Evolutionary conservation across 2,888 invertebrate species (phyloP).

Genomic region (Lydus trimaculatus): DNA sequence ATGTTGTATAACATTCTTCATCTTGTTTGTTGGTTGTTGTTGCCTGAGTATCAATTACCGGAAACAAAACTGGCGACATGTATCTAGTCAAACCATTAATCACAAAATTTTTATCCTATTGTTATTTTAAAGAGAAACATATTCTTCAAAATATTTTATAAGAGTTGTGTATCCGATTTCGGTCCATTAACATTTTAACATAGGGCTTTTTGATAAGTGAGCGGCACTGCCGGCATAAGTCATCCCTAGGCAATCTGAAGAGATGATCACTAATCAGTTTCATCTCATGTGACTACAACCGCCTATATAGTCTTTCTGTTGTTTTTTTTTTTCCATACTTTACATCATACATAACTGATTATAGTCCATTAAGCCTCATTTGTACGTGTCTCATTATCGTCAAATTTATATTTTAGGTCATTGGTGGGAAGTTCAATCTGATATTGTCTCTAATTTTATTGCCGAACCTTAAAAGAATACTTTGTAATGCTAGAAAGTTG

Average conservation of each 20-base stretch:
- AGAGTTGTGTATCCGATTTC: slow-evolving; percentile 20
- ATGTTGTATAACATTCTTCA: neutral
- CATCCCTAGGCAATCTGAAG: slow-evolving; percentile 29
- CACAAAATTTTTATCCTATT: neutral
- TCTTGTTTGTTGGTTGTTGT: neutral
- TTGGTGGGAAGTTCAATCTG: slow-evolving; percentile 4
- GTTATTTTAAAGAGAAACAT: neutral
- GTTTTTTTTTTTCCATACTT: neutral
- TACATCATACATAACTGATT: slow-evolving; percentile 24
- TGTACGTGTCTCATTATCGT: slow-evolving; percentile 35
- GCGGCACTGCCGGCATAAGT: slow-evolving; percentile 34
- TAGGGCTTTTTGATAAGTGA: slow-evolving; percentile 29
- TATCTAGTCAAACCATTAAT: neutral
- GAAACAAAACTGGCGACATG: slow-evolving; percentile 6
- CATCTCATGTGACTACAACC: slow-evolving; percentile 26
- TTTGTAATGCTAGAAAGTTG: neutral
- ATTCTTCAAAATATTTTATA: neutral
- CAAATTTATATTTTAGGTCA: slow-evolving; percentile 31
- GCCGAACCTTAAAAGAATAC: neutral
- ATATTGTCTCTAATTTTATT: slow-evolving; percentile 2
- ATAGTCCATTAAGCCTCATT: slow-evolving; percentile 30
- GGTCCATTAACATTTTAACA: slow-evolving; percentile 26
- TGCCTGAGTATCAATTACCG: slow-evolving; percentile 2
- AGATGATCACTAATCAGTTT: slow-evolving; percentile 33
- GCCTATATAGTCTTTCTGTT: slow-evolving; percentile 23